Evolutionary conservation across 2,888 invertebrate species (phyloP).

Genomic region (Erebia ligea): DNA sequence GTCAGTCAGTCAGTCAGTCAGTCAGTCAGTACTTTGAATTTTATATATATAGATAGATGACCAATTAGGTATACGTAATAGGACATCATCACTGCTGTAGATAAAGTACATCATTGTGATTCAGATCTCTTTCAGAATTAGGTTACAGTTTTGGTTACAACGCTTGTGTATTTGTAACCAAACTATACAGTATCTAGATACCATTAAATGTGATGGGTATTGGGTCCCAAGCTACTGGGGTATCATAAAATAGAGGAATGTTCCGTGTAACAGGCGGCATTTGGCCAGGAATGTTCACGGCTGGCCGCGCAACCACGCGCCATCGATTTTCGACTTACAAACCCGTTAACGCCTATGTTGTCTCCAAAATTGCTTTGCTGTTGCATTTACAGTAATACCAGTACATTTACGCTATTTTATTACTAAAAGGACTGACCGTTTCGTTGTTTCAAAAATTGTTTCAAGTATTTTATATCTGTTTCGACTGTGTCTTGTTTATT

Average conservation of each 20-base stretch:
- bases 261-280: constrained; percentile 15
- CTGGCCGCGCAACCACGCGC: constrained; percentile 14
- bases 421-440: neutral
- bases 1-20: no score
- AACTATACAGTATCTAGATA: no score
- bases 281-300: constrained; percentile 26
- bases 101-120: no score
- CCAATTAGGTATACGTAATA: no score
- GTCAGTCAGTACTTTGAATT: no score
- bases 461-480: no score
- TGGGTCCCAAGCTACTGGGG: neutral
- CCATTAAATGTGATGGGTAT: constrained; percentile 4
- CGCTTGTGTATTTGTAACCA: neutral
- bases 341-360: constrained; percentile 20
- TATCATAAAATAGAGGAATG: constrained; percentile 22
- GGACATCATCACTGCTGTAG: no score
- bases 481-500: neutral
- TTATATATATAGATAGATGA: no score
- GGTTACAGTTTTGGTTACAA: neutral
- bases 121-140: neutral
- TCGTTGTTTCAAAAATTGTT: no score
- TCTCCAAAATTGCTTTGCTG: constrained; percentile 20
- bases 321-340: constrained; percentile 31
- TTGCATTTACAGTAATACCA: neutral
- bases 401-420: constrained; percentile 1